These are phyloP conservation scores for Globicephala melas DNA, from an alignment of 2,113 vertebrate genomes.

Conservation along the genomic window DNA sequence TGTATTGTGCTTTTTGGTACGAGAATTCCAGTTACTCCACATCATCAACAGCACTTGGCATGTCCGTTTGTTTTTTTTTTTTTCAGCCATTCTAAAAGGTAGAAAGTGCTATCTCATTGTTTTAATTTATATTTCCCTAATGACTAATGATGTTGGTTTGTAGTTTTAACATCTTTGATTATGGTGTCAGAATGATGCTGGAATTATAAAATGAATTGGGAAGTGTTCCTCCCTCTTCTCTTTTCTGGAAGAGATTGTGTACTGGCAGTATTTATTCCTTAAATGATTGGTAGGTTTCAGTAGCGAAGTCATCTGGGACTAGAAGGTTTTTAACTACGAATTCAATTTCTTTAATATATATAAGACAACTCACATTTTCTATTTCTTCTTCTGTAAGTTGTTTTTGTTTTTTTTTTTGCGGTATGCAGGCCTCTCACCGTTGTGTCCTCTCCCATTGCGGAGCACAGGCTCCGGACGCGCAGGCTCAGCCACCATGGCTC, in stretches of 20 bases:
- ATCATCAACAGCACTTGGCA: not conserved
- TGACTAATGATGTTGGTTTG: not conserved
- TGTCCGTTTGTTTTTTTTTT: not conserved
- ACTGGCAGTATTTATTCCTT: not conserved
- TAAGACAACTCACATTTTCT: not conserved
- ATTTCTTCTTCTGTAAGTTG: not conserved
- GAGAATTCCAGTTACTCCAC: not conserved
- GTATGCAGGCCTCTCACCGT: too few species aligned
- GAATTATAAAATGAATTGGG: not conserved
- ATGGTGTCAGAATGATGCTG: not conserved
- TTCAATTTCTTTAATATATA: not conserved
- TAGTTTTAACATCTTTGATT: not conserved
- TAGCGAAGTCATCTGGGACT: not conserved
- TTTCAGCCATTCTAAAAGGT: not conserved
- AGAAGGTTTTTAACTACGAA: not conserved
- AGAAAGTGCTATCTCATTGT: not conserved
- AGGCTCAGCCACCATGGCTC: too few species aligned
- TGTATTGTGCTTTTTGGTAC: not conserved
- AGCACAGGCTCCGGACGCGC: too few species aligned
- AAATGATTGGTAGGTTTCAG: not conserved
- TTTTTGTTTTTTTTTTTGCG: too few species aligned
- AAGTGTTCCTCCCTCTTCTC: not conserved
- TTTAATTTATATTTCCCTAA: not conserved
- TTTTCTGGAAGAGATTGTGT: not conserved
- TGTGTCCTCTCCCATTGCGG: too few species aligned